Conservation (phyloP, 1,140 invertebrate species). For the Lucilia sericata region DNA sequence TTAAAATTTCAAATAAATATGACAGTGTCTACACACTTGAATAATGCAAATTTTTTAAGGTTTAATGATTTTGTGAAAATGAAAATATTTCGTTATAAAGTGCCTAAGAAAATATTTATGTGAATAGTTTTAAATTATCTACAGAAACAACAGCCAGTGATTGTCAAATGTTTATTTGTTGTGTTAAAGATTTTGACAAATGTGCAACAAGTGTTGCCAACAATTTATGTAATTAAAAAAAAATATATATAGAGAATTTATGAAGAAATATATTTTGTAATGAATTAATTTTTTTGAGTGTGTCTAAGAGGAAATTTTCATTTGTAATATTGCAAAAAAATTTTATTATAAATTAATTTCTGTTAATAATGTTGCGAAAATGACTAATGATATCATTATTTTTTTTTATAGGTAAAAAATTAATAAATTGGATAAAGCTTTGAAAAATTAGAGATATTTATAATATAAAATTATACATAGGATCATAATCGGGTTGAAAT, state of each 20-base stretch:
- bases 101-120: neutral
- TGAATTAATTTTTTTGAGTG: neutral
- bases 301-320: neutral
- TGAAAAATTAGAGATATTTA: neutral
- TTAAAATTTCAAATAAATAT: slow-evolving; percentile 19
- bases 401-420: neutral
- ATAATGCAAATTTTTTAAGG: slow-evolving; percentile 16
- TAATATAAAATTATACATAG: neutral
- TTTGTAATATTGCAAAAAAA: slow-evolving; percentile 15
- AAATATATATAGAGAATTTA: neutral
- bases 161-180: neutral
- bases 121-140: neutral
- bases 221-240: slow-evolving; percentile 14
- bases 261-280: neutral
- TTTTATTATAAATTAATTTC: slow-evolving; percentile 8
- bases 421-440: too few species aligned
- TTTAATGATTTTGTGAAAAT: neutral
- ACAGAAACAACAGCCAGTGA: neutral
- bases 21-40: neutral
- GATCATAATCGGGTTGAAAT: too few species aligned
- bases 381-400: neutral
- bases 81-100: neutral
- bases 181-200: slow-evolving; percentile 17
- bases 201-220: slow-evolving; percentile 19
- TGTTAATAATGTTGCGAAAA: neutral